Conservation (phyloP, 1,140 invertebrate species). For the Drosophila novamexicana region DNA sequence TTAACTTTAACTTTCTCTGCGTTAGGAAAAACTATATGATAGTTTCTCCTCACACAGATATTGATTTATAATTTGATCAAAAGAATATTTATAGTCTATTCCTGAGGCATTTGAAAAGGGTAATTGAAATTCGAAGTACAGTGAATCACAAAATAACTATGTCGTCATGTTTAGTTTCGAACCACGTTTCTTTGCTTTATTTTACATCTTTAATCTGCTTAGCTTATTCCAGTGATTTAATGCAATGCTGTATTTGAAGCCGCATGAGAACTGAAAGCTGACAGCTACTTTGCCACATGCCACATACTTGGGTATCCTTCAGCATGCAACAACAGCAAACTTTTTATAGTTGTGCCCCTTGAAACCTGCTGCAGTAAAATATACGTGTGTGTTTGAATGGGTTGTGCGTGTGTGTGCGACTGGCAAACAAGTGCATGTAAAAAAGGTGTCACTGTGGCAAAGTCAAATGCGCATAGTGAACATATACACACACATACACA, state of each 20-base stretch:
- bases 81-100: no score
- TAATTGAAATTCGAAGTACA: no score
- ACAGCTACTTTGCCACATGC: neutral
- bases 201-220: neutral
- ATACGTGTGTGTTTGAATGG: neutral
- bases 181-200: neutral
- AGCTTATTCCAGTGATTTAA: neutral
- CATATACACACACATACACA: slow-evolving; percentile 9
- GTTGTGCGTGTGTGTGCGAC: slow-evolving; percentile 1
- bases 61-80: no score
- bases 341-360: slow-evolving; percentile 14
- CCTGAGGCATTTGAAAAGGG: no score
- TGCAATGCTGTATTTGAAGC: neutral
- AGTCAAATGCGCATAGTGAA: slow-evolving; percentile 29
- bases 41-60: no score
- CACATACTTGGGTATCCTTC: slow-evolving; percentile 19
- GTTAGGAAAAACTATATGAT: no score
- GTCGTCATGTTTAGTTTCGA: neutral
- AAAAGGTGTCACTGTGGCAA: slow-evolving; percentile 47
- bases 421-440: slow-evolving; percentile 35
- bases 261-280: neutral
- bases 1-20: no score
- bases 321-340: slow-evolving; percentile 4
- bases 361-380: slow-evolving; percentile 15
- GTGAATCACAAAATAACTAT: no score